Evolutionary conservation across 2,113 vertebrate genomes (phyloP).

Genomic region (Gobius niger): DNA sequence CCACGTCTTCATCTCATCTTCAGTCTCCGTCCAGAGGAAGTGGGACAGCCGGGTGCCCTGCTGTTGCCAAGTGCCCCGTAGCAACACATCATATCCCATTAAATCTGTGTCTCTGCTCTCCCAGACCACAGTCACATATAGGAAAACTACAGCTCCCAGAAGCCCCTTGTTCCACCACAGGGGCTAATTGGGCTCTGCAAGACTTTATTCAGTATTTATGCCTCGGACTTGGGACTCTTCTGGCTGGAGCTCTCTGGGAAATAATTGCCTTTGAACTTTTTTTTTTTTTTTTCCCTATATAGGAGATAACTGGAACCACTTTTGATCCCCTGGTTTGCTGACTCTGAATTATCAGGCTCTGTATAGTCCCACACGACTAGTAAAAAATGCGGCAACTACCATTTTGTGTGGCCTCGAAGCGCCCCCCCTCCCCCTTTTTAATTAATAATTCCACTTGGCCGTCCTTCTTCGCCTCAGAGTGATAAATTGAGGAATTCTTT

Average conservation of each 20-base stretch:
- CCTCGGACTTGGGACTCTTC: conserved; percentile 16
- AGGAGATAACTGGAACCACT: conserved; percentile 13
- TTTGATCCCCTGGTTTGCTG: conserved; percentile 32
- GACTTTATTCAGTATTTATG: conserved; percentile 33
- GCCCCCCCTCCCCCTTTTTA: conserved; percentile 11
- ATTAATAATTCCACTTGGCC: conserved; percentile 26
- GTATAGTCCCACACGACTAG: conserved; percentile 34
- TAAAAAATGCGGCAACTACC: conserved; percentile 29
- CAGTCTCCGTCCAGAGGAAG: conserved; percentile 22
- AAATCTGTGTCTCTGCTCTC: conserved; percentile 10
- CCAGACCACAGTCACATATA: conserved; percentile 12
- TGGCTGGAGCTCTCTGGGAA: conserved; percentile 6
- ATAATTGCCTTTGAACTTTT: conserved; percentile 22
- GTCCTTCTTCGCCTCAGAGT: conserved; percentile 18
- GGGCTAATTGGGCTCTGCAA: conserved; percentile 28
- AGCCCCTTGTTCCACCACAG: not conserved
- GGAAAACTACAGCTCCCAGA: conserved; percentile 26
- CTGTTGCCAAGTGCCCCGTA: conserved; percentile 20
- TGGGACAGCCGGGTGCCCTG: not conserved
- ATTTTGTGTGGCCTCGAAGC: conserved; percentile 11
- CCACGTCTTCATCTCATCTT: conserved; percentile 11
- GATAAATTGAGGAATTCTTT: conserved; percentile 15
- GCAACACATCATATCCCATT: conserved; percentile 27
- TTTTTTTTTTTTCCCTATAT: conserved; percentile 6
- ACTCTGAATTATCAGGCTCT: conserved; percentile 1